Base-by-base conservation (phyloP, 2,113 vertebrate genomes). In the Malurus alboscapulatus region DNA sequence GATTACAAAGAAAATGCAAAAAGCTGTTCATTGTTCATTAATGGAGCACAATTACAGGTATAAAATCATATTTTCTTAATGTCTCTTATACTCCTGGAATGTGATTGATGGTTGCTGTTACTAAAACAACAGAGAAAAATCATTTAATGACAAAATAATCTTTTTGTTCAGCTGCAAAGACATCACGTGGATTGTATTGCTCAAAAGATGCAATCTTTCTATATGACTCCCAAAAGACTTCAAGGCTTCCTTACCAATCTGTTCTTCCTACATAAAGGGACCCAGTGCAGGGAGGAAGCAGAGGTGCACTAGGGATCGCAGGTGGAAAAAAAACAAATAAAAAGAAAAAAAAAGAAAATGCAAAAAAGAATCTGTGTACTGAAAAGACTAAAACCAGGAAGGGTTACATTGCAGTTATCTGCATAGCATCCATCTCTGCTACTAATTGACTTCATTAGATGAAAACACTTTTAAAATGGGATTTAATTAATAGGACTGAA, bases 71-170 rank as follows among this genome's bases (percentile, higher is more conserved):
- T 75, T 87, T 92, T 68, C 74, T 84, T 65, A 68, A 53, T 45
- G 19, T 79, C 69, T 71, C 27, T 87, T 83, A 71, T 42, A 47
- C 62, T 87, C 19, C 66, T 87, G 66, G n/a, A 81, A 82, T 1
- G 2, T 75, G 87, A 85, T 50, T 84, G 84, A 95, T 87, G 30
- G 69, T 72, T 94, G 61, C 61, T 79, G 62, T 53, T 85, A 61
- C 36, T 75, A 36, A 95, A 96, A 87, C 50, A 90, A 48, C 53
- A 89, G 78, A 79, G 62, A 73, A 92, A 93, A 91, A 84, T 81
- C 19, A 55, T 34, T 48, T 84, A 91, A 87, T 87, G 66, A 55
- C 65, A 94, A 91, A 87, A 94, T 59, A 78, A 78, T 48, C 32
- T 78, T 73, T 76, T 78, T 87, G 40, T 75, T 92, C 82, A 34